Evolutionary conservation across 2,888 invertebrate species (phyloP).

Genomic region (Pediacus dermestoides): DNA sequence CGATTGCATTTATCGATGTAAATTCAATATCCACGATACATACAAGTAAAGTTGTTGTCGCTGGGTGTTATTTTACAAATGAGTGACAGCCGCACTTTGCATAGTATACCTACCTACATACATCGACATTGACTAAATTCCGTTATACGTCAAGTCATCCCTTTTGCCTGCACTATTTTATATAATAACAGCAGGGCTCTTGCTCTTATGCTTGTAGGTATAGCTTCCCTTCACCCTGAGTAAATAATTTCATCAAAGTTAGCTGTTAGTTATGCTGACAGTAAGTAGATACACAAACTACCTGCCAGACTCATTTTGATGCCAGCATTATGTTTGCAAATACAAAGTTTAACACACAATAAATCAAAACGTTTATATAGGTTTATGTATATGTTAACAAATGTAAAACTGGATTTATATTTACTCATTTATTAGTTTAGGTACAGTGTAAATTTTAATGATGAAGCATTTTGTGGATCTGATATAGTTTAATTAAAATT

Average conservation of each 20-base stretch:
- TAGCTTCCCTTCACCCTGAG: slow-evolving; percentile 3
- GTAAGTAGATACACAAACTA: slow-evolving; percentile 6
- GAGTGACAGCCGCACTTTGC: slow-evolving; percentile 1
- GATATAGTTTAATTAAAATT: too few species aligned
- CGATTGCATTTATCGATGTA: too few species aligned
- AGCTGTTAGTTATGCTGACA: slow-evolving; percentile 4
- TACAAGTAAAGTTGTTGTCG: background rate
- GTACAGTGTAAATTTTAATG: too few species aligned
- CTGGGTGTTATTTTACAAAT: slow-evolving; percentile 5
- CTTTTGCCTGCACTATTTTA: background rate
- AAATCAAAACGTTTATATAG: too few species aligned
- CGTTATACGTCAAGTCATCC: slow-evolving; percentile 4
- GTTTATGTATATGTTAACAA: too few species aligned
- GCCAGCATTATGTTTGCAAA: too few species aligned
- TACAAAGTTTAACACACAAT: too few species aligned
- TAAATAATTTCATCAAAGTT: slow-evolving; percentile 5
- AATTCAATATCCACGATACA: background rate
- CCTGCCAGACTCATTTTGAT: background rate
- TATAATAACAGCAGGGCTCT: background rate
- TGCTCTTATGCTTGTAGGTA: background rate
- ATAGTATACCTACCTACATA: background rate
- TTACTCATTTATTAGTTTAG: too few species aligned
- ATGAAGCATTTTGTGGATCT: too few species aligned
- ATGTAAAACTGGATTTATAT: too few species aligned
- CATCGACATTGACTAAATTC: slow-evolving; percentile 5